phyloP scores from a whole-genome alignment of 1,140 invertebrate species.

The Bradynema listronoti region DNA sequence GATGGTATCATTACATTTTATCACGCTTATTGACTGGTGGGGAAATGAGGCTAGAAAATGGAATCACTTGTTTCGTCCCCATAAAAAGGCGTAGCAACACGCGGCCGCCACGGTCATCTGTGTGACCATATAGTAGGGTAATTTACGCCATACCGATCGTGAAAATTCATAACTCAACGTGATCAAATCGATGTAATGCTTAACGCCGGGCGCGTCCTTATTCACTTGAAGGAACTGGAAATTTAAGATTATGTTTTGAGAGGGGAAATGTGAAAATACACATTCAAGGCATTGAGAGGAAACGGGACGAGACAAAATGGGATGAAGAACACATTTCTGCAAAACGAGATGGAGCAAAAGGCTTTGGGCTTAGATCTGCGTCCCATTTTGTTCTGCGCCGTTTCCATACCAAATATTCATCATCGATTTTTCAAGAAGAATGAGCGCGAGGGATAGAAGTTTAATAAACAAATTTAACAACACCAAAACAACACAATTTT shows the following conservation, averaged over 20 bases:
- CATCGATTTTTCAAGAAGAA: no score
- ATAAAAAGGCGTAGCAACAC: neutral
- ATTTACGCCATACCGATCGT: neutral
- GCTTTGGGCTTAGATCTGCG: no score
- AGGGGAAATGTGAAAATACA: neutral
- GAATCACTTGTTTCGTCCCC: conserved; percentile 3
- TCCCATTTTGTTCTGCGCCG: no score
- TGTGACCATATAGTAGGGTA: neutral
- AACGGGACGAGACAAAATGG: neutral
- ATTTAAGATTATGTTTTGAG: neutral
- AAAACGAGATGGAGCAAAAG: no score
- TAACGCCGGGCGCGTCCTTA: neutral
- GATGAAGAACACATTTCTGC: neutral
- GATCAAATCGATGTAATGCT: neutral
- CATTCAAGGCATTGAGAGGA: neutral
- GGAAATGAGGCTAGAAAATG: neutral
- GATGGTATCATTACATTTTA: neutral
- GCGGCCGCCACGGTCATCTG: neutral
- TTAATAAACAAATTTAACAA: no score
- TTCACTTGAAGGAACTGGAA: neutral
- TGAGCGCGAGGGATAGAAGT: no score
- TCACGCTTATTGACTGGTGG: neutral
- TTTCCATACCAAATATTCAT: no score
- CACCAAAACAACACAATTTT: no score
- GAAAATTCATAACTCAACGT: conserved; percentile 3